Percentiles rank a stretch among this genome's conserved stretches.
phyloP scores from a whole-genome alignment of 2,888 invertebrate genomes.

The Eupithecia inturbata region DNA sequence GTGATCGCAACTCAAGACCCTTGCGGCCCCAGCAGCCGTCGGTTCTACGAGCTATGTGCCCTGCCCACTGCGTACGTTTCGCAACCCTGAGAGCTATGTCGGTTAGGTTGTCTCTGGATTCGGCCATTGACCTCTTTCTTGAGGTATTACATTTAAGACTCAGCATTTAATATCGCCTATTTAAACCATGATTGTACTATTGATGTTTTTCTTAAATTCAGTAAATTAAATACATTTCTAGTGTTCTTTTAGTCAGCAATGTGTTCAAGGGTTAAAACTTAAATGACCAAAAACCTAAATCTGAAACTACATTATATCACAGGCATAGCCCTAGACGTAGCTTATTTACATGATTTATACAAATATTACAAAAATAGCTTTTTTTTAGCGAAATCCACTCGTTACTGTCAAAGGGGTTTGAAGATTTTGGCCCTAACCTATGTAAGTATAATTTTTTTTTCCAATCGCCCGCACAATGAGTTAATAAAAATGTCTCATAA shows the following conservation, averaged over 20 bases:
- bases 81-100: too few species aligned
- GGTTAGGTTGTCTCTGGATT: too few species aligned
- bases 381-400: neutral
- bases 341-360: neutral
- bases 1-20: too few species aligned
- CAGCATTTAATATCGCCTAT: neutral
- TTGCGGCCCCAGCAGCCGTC: too few species aligned
- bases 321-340: neutral
- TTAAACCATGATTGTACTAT: neutral
- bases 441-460: too few species aligned
- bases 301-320: slow-evolving; percentile 4
- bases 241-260: neutral
- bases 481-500: too few species aligned
- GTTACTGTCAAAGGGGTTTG: too few species aligned
- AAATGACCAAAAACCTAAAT: neutral
- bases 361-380: neutral
- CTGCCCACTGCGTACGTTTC: too few species aligned
- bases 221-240: neutral
- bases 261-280: neutral
- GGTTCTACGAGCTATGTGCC: too few species aligned
- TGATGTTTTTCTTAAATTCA: neutral
- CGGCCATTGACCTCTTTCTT: too few species aligned
- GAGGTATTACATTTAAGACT: neutral
- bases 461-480: too few species aligned
- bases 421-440: too few species aligned